Percentiles rank a stretch among this genome's conserved stretches.
These are phyloP conservation scores for Sylvilagus floridanus DNA, from an alignment of 2,797 vertebrate genomes.

Conservation along the genomic window DNA sequence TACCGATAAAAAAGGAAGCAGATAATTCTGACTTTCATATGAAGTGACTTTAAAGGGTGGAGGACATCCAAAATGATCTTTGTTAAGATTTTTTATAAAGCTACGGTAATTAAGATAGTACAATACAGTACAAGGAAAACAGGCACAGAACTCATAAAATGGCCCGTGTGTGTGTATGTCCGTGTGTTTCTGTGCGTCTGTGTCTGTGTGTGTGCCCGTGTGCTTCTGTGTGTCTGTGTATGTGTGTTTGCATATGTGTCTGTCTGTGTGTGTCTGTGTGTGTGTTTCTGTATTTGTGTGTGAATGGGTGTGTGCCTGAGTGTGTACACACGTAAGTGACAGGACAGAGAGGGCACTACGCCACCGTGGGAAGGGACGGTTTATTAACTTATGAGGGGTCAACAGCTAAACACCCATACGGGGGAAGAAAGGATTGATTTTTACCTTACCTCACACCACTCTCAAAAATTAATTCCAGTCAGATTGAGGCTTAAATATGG, in stretches of 20 bases:
- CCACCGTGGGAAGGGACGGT: no score
- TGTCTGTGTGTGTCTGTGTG: neutral
- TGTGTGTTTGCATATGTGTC: no score
- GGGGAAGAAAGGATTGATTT: neutral
- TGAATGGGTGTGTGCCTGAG: no score
- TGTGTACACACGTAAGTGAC: neutral
- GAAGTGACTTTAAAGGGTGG: neutral
- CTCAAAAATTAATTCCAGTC: neutral
- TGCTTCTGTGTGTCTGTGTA: no score
- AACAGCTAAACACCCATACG: neutral
- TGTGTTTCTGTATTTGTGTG: neutral
- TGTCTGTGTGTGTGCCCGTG: no score
- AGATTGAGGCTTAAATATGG: neutral
- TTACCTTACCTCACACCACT: neutral
- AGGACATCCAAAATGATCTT: neutral
- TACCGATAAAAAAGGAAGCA: neutral
- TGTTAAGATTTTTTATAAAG: neutral
- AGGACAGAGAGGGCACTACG: neutral
- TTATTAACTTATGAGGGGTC: neutral
- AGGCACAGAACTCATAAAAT: neutral
- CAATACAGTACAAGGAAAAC: neutral
- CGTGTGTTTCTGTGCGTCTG: no score
- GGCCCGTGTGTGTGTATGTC: no score
- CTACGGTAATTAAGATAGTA: neutral
- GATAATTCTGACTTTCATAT: neutral